These are phyloP conservation scores for Scaeva pyrastri DNA, from an alignment of 2,888 invertebrate genomes.

Conservation along the genomic window DNA sequence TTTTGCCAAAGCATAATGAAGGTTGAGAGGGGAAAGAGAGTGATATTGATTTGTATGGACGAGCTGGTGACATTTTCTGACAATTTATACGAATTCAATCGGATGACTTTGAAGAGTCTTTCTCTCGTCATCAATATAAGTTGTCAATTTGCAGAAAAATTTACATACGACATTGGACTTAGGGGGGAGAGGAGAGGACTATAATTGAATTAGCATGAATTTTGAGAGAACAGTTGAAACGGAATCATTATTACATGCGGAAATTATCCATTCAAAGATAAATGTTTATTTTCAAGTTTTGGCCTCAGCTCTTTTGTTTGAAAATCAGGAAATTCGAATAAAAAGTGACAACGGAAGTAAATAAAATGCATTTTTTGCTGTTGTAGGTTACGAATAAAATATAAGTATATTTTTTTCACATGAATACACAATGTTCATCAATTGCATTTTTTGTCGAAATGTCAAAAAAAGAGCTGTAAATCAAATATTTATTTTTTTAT, in stretches of 20 bases:
- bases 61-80: conserved; percentile 11
- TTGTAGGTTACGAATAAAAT: too few relatives aligned
- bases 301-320: conserved; percentile 3
- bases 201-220: not conserved
- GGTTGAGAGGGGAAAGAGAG: not conserved
- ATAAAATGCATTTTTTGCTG: too few relatives aligned
- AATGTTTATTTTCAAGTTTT: not conserved
- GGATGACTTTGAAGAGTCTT: conserved; percentile 5
- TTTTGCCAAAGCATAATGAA: conserved; percentile 12
- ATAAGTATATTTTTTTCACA: too few relatives aligned
- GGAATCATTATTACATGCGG: not conserved
- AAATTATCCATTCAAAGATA: not conserved
- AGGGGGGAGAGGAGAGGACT: too few relatives aligned
- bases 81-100: conserved; percentile 26
- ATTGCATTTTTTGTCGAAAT: too few relatives aligned
- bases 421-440: too few relatives aligned
- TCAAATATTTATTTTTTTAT: too few relatives aligned
- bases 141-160: not conserved
- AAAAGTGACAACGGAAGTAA: not conserved
- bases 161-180: not conserved
- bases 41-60: not conserved
- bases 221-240: not conserved
- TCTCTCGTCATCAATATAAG: not conserved
- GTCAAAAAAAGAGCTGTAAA: too few relatives aligned
- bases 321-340: not conserved